A percentile compares a stretch with the other conserved stretches of the same genome.
Evolutionary conservation across 2,888 invertebrate genomes (phyloP).

Genomic region (Synergus itoensis): DNA sequence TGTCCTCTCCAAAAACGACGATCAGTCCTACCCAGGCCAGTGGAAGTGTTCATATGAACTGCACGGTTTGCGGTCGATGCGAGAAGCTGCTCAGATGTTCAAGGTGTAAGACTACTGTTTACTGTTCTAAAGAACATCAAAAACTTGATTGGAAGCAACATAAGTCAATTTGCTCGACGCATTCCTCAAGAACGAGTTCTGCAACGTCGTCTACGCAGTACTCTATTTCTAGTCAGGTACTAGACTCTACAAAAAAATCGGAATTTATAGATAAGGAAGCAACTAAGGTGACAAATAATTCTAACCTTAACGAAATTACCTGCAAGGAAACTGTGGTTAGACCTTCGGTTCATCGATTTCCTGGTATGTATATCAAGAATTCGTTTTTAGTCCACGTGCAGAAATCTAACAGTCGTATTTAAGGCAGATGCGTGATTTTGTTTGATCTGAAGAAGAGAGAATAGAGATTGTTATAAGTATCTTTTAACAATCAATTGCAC

Average conservation of each 20-base stretch:
- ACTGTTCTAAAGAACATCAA: slow-evolving; percentile 90
- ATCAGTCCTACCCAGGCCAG: slow-evolving; percentile 67
- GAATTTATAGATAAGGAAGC: background rate
- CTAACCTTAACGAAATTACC: slow-evolving; percentile 28
- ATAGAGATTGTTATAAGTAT: no score
- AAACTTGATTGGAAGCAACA: slow-evolving; percentile 89
- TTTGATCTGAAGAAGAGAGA: no score
- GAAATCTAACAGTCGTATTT: background rate
- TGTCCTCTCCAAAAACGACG: slow-evolving; percentile 57
- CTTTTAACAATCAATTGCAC: no score
- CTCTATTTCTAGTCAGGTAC: slow-evolving; percentile 9
- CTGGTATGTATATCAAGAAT: slow-evolving; percentile 7
- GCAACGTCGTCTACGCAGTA: background rate
- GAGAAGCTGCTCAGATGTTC: slow-evolving; percentile 86
- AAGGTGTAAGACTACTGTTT: slow-evolving; percentile 86
- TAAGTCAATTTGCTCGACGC: slow-evolving; percentile 77
- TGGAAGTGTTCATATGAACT: slow-evolving; percentile 65
- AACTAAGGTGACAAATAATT: background rate
- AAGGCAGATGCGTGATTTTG: background rate
- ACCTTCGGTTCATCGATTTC: slow-evolving; percentile 31
- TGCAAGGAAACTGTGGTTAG: slow-evolving; percentile 23
- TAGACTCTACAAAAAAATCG: background rate
- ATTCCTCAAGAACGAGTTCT: background rate
- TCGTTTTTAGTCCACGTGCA: background rate
- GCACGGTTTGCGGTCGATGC: slow-evolving; percentile 82